A percentile compares a stretch with the other conserved stretches of the same genome.
These are phyloP conservation scores for Whitmania pigra DNA, from an alignment of 1,140 invertebrate genomes.

Conservation along the genomic window DNA sequence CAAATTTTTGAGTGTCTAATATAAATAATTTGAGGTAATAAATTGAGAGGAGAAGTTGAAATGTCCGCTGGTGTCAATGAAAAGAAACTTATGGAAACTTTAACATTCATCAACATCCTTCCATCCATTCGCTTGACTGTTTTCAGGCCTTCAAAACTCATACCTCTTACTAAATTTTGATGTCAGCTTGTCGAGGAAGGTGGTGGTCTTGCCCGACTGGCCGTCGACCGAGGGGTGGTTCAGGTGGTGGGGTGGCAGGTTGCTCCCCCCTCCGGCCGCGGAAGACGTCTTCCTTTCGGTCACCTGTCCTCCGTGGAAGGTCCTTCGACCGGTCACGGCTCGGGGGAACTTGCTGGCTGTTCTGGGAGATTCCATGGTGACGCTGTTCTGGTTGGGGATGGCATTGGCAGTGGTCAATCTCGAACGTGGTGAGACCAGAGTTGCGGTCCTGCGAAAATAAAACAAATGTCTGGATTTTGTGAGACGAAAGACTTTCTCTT, in stretches of 20 bases:
- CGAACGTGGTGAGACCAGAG: background rate
- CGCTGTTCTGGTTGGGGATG: background rate
- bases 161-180: constrained; percentile 92
- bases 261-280: constrained; percentile 29
- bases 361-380: background rate
- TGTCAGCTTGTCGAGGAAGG: constrained; percentile 93
- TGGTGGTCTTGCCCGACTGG: constrained; percentile 54
- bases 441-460: background rate
- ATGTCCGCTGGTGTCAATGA: no score
- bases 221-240: constrained; percentile 43
- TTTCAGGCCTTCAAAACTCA: constrained; percentile 25
- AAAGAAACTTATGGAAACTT: no score
- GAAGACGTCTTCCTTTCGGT: constrained; percentile 45
- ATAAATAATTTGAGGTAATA: background rate
- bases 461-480: no score
- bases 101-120: background rate
- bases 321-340: constrained; percentile 80
- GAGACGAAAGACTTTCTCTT: no score
- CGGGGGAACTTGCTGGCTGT: constrained; percentile 60
- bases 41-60: no score
- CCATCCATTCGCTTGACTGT: background rate
- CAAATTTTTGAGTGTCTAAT: no score
- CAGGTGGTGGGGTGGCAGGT: constrained; percentile 27
- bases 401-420: background rate
- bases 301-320: constrained; percentile 81